These are phyloP conservation scores for Andrena haemorrhoa DNA, from an alignment of 2,888 invertebrate species.

Conservation along the genomic window DNA sequence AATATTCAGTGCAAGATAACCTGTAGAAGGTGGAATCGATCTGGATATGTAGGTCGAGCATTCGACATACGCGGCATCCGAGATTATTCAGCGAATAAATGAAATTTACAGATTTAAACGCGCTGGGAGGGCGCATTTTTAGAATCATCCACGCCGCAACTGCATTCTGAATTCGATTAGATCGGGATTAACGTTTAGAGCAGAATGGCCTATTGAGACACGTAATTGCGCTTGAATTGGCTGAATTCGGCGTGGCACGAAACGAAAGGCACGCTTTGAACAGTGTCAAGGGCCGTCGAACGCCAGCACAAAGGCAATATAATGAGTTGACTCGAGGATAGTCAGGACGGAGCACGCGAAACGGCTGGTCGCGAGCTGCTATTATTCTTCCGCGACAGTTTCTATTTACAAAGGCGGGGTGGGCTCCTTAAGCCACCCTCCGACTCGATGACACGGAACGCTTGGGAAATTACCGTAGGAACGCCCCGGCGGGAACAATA, in stretches of 20 bases:
- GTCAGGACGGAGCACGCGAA: background rate
- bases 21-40: too few relatives aligned
- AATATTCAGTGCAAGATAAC: too few relatives aligned
- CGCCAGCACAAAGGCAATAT: background rate
- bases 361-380: background rate
- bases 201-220: too few relatives aligned
- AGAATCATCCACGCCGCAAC: too few relatives aligned
- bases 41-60: too few relatives aligned
- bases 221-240: background rate
- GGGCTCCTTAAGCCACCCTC: conserved; percentile 17
- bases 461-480: conserved; percentile 13
- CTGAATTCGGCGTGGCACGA: background rate
- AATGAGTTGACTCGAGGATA: conserved; percentile 10
- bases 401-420: background rate
- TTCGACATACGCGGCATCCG: too few relatives aligned
- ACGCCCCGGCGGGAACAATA: background rate
- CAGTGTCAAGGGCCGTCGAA: background rate
- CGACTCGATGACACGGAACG: conserved; percentile 25
- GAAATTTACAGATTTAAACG: too few relatives aligned
- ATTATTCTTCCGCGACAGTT: conserved; percentile 13
- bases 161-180: too few relatives aligned
- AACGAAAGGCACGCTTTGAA: background rate
- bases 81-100: too few relatives aligned
- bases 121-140: too few relatives aligned
- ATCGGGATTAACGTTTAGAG: too few relatives aligned